Conservation (phyloP, 2,888 invertebrate species). For the Conus canariensis region DNA sequence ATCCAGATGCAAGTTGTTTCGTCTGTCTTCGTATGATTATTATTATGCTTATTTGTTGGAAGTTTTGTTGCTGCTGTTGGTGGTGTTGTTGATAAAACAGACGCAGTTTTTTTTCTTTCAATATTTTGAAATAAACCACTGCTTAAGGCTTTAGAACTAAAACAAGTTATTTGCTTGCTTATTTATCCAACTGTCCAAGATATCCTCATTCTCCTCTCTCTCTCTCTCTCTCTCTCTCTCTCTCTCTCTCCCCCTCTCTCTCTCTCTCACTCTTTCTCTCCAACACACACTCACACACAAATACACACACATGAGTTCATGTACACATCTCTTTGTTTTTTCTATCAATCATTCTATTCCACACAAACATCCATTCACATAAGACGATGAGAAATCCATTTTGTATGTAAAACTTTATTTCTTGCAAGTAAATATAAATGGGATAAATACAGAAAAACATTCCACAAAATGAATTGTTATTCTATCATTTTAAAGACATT, state of each 20-base stretch:
- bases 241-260: no score
- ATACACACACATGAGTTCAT: background rate
- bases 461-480: constrained; percentile 24
- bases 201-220: background rate
- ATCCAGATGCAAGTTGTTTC: no score
- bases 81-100: background rate
- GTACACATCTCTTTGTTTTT: background rate
- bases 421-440: background rate
- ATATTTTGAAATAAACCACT: background rate
- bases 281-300: background rate
- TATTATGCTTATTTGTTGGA: no score
- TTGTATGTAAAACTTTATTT: background rate
- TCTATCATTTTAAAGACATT: background rate
- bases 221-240: no score
- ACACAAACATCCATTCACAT: background rate
- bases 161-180: no score
- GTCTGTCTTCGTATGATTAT: no score
- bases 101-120: background rate
- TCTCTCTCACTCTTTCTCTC: background rate
- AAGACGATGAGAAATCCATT: no score
- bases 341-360: background rate
- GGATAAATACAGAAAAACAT: constrained; percentile 37
- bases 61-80: background rate
- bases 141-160: background rate
- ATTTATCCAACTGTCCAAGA: background rate